Evolutionary conservation across 1,140 invertebrate genomes (phyloP).

Genomic region (Aphelinus atriplicis): DNA sequence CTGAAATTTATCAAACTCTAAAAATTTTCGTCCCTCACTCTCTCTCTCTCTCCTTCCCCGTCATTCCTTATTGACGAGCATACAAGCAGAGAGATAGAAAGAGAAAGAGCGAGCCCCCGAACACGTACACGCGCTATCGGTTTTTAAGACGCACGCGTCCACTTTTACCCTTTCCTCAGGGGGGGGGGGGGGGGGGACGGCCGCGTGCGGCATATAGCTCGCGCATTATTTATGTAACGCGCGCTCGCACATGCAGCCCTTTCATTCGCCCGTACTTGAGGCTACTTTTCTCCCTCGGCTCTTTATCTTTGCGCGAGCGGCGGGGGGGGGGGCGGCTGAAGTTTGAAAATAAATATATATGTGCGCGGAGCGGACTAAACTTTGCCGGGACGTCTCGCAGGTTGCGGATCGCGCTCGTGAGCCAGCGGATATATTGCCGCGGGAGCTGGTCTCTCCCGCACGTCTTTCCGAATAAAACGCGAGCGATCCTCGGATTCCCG

Average conservation of each 20-base stretch:
- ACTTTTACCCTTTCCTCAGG: slow-evolving; percentile 2
- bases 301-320: not conserved
- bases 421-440: too few relatives aligned
- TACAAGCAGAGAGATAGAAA: not conserved
- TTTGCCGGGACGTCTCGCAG: too few relatives aligned
- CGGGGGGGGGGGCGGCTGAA: not conserved
- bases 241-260: slow-evolving; percentile 2
- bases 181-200: too few relatives aligned
- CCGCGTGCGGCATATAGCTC: too few relatives aligned
- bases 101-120: not conserved
- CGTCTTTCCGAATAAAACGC: too few relatives aligned
- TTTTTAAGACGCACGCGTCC: not conserved
- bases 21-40: too few relatives aligned
- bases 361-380: not conserved
- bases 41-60: too few relatives aligned
- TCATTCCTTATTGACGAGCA: too few relatives aligned
- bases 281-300: not conserved
- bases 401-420: too few relatives aligned
- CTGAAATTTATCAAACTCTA: too few relatives aligned
- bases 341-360: slow-evolving; percentile 12
- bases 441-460: too few relatives aligned
- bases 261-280: not conserved
- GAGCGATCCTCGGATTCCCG: too few relatives aligned
- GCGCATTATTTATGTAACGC: slow-evolving; percentile 27
- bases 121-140: not conserved